phyloP scores from a whole-genome alignment of 2,797 vertebrate genomes.

The Coluber constrictor region DNA sequence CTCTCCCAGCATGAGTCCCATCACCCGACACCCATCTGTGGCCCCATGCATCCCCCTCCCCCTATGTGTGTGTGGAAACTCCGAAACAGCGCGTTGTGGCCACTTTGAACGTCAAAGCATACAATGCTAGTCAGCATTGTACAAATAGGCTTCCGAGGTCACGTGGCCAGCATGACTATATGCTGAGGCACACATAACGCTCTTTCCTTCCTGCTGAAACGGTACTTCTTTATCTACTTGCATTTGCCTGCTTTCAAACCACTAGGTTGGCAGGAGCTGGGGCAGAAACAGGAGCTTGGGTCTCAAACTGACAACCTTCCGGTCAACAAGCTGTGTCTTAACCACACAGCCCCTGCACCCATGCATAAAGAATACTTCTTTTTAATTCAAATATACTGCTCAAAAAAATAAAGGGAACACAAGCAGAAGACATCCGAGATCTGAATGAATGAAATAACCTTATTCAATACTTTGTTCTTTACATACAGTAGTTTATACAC shows the following conservation, averaged over 20 bases:
- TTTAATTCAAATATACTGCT: background rate
- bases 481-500: no score
- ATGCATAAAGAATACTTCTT: background rate
- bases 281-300: background rate
- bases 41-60: no score
- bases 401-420: no score
- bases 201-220: background rate
- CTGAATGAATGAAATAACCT: no score
- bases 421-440: no score
- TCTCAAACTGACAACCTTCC: background rate
- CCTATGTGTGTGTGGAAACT: no score
- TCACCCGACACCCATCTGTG: no score
- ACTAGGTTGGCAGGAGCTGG: background rate
- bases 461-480: no score
- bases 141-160: background rate
- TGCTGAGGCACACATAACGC: background rate
- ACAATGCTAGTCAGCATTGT: background rate
- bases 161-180: background rate
- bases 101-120: no score
- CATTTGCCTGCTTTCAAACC: background rate
- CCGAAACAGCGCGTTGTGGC: no score
- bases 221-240: background rate
- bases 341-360: background rate
- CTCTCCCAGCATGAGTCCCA: no score
- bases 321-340: background rate